Base-by-base conservation (phyloP, 2,888 invertebrate genomes). In the Mesorhabditis sp. region DNA sequence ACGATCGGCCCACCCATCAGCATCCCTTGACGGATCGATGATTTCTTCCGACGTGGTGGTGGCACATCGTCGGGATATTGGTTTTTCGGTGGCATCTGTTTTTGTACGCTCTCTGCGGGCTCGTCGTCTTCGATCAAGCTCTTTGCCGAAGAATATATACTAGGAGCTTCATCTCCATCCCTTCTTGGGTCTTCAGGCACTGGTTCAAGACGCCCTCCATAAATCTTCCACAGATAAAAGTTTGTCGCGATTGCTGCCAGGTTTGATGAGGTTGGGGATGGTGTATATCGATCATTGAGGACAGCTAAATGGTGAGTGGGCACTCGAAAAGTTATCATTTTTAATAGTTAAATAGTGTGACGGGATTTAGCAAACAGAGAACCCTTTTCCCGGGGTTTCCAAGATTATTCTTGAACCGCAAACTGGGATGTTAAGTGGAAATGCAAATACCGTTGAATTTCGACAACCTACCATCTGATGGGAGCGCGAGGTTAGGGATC, bases 401-500 rank as follows among this genome's bases (percentile, higher is more conserved):
- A 28, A 28, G 28, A 28, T 28, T 28, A 28, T 28, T 28, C 28
- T 28, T 28, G 28, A 28, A 28, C 28, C 1, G 28, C 28, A 28
- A 28, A 28, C 28, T 28, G 28, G 28, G n/a, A 50, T 50, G 58
- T 10, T 50, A 10, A 50, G 58, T 50, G 58, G 58, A 13, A 13
- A 50, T 50, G 28, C 28, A 28, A 28, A 28, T 28, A 28, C 28
- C 28, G 28, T 28, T 28, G 28, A 28, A 28, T 28, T 28, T 28
- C 28, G 28, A 28, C 28, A 28, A 28, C 28, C 65, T 71, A 83
- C 83, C 83, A 72, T 83, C 83, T 2, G 74, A 69, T 43, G 74
- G 73, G 44, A 73, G 67, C 7, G 82, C 78, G 28, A 85, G 72
- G 63, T 85, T 85, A 42, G 86, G 86, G 64, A 86, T 83, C 0